A percentile compares a stretch with the other conserved stretches of the same genome.
These are phyloP conservation scores for Polydesmus complanatus DNA, from an alignment of 2,888 invertebrate genomes.

Conservation along the genomic window DNA sequence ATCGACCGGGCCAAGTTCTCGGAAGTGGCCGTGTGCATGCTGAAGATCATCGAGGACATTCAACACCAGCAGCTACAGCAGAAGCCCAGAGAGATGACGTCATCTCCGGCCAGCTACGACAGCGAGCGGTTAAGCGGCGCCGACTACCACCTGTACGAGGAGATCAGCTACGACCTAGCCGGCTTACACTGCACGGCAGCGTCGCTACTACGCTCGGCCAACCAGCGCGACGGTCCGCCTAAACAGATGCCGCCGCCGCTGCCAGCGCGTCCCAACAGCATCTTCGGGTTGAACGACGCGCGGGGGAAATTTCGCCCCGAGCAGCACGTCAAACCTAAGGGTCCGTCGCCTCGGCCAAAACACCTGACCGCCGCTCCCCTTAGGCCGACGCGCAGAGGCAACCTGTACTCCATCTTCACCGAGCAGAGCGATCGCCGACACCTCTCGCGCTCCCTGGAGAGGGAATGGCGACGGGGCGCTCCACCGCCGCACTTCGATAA, in stretches of 20 bases:
- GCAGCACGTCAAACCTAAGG: not conserved
- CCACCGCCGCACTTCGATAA: not conserved
- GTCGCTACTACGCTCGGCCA: not conserved
- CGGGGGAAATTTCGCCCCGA: not conserved
- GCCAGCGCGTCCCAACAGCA: slow-evolving; percentile 22
- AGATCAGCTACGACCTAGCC: slow-evolving; percentile 26
- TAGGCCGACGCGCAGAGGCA: slow-evolving; percentile 26
- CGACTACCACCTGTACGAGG: slow-evolving; percentile 30
- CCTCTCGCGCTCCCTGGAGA: slow-evolving; percentile 26
- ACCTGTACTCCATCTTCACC: slow-evolving; percentile 27
- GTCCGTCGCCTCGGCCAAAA: not conserved
- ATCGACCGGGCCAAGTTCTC: slow-evolving; percentile 24
- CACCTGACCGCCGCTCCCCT: not conserved
- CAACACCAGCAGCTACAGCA: slow-evolving; percentile 22
- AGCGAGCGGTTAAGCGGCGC: slow-evolving; percentile 17
- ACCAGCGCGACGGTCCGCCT: not conserved
- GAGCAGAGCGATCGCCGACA: slow-evolving; percentile 25
- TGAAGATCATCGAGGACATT: slow-evolving; percentile 29
- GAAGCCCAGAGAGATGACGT: not conserved
- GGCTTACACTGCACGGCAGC: not conserved
- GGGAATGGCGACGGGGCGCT: slow-evolving; percentile 21
- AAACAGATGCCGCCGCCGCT: slow-evolving; percentile 24
- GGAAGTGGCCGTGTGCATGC: slow-evolving; percentile 28
- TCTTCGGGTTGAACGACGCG: slow-evolving; percentile 2
- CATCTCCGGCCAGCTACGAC: slow-evolving; percentile 11